These are phyloP conservation scores for Scylla paramamosain DNA, from an alignment of 1,140 invertebrate genomes.

Conservation along the genomic window DNA sequence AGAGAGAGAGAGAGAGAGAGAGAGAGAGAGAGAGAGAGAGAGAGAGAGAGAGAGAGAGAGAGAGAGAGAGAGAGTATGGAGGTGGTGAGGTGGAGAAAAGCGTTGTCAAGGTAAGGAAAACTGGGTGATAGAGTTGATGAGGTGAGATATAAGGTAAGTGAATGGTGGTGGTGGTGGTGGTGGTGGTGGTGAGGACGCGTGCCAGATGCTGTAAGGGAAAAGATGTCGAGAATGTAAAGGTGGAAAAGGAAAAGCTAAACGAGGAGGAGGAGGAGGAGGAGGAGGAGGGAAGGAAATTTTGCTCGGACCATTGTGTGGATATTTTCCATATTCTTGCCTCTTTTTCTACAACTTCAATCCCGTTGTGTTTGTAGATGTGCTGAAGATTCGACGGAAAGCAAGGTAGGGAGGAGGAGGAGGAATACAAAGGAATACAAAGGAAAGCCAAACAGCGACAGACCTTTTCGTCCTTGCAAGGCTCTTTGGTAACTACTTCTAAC, in stretches of 20 bases:
- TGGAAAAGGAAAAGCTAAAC: background rate
- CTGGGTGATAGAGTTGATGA: background rate
- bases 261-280: background rate
- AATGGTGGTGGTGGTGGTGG: background rate
- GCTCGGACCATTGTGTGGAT: background rate
- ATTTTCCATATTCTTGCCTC: background rate
- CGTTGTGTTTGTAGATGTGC: background rate
- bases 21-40: conserved; percentile 56
- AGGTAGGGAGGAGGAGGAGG: background rate
- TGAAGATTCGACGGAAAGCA: background rate
- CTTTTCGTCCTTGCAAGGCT: too few species aligned
- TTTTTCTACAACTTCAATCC: background rate
- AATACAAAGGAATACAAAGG: too few species aligned
- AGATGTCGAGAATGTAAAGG: background rate
- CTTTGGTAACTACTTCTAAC: too few species aligned
- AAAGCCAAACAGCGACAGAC: too few species aligned
- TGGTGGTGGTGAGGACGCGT: background rate
- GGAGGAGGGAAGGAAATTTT: background rate
- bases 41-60: conserved; percentile 12
- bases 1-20: conserved; percentile 46
- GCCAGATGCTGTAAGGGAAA: background rate
- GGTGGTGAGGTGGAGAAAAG: background rate
- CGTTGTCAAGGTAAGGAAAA: background rate
- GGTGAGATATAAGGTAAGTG: conserved; percentile 13
- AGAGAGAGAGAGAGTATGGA: background rate